Evolutionary conservation across 1,140 invertebrate genomes (phyloP), one percentile per base, ranked within the genome.

Genomic region (Calliphora vicina): DNA sequence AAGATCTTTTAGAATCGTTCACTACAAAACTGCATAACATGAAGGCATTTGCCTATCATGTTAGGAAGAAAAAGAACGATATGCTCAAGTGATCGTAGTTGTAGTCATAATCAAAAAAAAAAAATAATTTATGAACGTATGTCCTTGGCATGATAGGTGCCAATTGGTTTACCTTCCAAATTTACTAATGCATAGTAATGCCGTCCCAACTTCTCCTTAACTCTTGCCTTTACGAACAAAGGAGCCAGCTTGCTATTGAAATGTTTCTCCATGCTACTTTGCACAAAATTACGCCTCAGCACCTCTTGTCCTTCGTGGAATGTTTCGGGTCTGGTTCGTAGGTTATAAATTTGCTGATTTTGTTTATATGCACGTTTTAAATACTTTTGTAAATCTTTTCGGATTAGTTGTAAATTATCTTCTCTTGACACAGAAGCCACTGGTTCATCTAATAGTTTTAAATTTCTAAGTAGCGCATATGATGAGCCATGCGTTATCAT

Each of bases 251-350:
- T 73, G 72, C n/a, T 25, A 73, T 29, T 26, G 23, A 73, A 25
- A 13, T 23, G 17, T n/a, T 50, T 81, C 12, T 25, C n/a, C 2
- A 45, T 8, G 80, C 42, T 81, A 45, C 80, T 81, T 20, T 81
- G 80, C 20, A 23, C 42, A 50, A 81, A 81, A 50, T 81, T 81
- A 20, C 80, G 45, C 9, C 80, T 35, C 23, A 43, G 10, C 10
- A 81, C 42, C 57, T 81, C 80, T 57, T 81, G 42, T 81, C 80
- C 80, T 20, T 50, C 42, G 9, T 81, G 8, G 23, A 81, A 81
- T 13, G 20, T 27, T 73, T n/a, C n/a, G n/a, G n/a, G n/a, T n/a
- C n/a, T n/a, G n/a, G n/a, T n/a, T n/a, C n/a, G n/a, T n/a, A n/a
- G n/a, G n/a, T n/a, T n/a, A n/a, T n/a, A n/a, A n/a, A n/a, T 67